These are phyloP conservation scores for Eidolon helvum DNA, from an alignment of 2,113 vertebrate genomes.

Conservation along the genomic window DNA sequence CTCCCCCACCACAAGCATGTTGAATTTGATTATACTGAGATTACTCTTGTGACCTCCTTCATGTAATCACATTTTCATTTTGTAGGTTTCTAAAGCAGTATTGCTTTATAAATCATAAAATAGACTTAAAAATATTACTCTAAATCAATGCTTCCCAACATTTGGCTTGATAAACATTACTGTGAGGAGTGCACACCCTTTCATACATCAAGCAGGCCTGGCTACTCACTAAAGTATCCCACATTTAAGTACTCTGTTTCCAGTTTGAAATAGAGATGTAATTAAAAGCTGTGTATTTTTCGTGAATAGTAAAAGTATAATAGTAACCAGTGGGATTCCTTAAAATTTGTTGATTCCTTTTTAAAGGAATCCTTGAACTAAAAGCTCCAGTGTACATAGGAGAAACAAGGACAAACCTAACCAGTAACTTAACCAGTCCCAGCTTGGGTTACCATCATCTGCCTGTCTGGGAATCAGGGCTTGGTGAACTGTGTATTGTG, in stretches of 20 bases:
- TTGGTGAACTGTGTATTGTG: not conserved
- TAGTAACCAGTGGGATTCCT: not conserved
- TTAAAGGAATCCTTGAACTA: conserved; percentile 22
- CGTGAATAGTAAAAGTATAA: not conserved
- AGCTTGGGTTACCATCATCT: not conserved
- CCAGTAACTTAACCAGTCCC: not conserved
- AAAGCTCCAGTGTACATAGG: not conserved
- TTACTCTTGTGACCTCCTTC: not conserved
- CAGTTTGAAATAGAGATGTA: not conserved
- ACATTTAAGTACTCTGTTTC: not conserved
- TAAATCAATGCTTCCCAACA: not conserved
- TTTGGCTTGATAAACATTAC: not conserved
- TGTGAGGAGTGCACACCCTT: not conserved
- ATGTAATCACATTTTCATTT: conserved; percentile 28
- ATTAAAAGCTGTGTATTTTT: not conserved
- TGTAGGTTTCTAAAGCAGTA: conserved; percentile 30
- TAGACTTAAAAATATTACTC: not conserved
- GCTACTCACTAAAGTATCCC: not conserved
- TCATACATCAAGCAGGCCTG: not conserved
- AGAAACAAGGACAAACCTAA: conserved; percentile 13
- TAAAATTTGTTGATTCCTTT: conserved; percentile 25
- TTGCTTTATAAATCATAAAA: conserved; percentile 1
- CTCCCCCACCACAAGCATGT: conserved; percentile 3
- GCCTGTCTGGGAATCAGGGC: not conserved
- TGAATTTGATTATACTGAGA: conserved; percentile 40